Evolutionary conservation across 2,888 invertebrate species (phyloP).

Genomic region (Caprella mutica): DNA sequence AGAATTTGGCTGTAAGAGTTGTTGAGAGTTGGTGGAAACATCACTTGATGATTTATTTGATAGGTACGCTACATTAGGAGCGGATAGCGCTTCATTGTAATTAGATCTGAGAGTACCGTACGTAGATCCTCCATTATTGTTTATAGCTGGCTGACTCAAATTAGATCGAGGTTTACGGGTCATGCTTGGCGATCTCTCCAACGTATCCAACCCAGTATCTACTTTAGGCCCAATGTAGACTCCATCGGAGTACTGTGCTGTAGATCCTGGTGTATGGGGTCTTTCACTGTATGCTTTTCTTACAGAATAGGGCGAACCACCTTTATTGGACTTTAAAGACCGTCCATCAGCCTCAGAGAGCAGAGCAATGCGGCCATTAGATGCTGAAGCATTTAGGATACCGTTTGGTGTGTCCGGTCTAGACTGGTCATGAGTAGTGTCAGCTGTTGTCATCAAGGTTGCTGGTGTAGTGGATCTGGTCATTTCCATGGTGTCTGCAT

Average conservation of each 20-base stretch:
- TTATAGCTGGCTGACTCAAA: neutral
- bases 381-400: too few relatives aligned
- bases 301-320: slow-evolving; percentile 1
- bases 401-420: neutral
- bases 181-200: neutral
- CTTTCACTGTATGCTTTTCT: slow-evolving; percentile 2
- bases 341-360: neutral
- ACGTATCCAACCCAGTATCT: neutral
- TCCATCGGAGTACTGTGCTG: neutral
- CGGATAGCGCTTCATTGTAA: neutral
- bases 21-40: neutral
- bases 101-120: too few relatives aligned
- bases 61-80: neutral
- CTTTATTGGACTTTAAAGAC: neutral
- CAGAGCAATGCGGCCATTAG: neutral
- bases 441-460: slow-evolving; percentile 5
- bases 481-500: neutral
- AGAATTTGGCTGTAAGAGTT: neutral
- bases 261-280: neutral
- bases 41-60: slow-evolving; percentile 8
- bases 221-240: neutral
- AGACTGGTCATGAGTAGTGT: slow-evolving; percentile 7
- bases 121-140: neutral
- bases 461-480: slow-evolving; percentile 2
- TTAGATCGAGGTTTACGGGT: neutral